Conservation (phyloP, 2,797 vertebrate genomes). For the Platyrinchus mystaceus region DNA sequence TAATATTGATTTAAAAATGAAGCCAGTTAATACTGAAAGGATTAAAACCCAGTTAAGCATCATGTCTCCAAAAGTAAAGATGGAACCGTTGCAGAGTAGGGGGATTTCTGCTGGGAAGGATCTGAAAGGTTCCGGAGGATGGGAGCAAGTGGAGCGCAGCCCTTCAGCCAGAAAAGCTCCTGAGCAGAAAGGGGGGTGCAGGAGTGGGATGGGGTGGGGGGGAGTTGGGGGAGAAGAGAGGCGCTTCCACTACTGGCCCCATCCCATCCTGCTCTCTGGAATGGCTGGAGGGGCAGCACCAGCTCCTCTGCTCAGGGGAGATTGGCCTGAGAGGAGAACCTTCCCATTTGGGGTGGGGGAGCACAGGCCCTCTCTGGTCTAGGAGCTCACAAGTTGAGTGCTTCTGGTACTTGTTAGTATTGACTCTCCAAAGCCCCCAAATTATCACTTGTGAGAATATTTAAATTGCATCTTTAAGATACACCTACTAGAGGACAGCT, state of each 20-base stretch:
- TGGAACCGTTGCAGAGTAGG: neutral
- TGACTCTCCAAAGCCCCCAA: neutral
- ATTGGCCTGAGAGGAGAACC: neutral
- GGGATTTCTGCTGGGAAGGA: neutral
- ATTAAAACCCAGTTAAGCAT: neutral
- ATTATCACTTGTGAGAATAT: neutral
- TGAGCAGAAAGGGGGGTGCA: neutral
- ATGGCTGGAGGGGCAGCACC: neutral
- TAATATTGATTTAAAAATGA: neutral
- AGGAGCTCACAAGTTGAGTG: neutral
- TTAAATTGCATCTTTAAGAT: neutral
- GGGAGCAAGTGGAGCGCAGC: fast-evolving
- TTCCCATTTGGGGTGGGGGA: neutral
- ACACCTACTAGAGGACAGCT: neutral
- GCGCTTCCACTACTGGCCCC: neutral
- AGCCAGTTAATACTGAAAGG: neutral
- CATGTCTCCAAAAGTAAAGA: neutral
- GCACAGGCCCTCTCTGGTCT: neutral
- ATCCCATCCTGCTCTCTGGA: fast-evolving
- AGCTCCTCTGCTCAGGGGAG: neutral
- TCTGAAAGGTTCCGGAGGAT: neutral
- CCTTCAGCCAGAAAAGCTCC: neutral
- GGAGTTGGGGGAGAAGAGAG: neutral
- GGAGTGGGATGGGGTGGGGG: fast-evolving
- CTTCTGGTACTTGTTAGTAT: neutral